A percentile compares a stretch with the other conserved stretches of the same genome.
phyloP scores from a whole-genome alignment of 2,797 vertebrate genomes.

The Jordanella pulchra region DNA sequence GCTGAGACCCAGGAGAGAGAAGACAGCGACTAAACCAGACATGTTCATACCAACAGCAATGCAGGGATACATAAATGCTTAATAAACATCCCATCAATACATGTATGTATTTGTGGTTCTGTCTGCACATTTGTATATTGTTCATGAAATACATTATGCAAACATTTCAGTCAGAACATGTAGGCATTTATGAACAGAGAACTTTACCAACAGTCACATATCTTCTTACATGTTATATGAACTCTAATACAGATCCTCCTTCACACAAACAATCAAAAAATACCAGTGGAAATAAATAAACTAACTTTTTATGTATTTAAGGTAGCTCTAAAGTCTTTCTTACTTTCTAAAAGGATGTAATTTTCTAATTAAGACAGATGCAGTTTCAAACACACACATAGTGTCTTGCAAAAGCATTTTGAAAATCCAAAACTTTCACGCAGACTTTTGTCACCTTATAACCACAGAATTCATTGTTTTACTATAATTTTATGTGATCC shows the following conservation, averaged over 20 bases:
- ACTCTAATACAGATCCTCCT: constrained; percentile 21
- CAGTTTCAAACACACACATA: constrained; percentile 31
- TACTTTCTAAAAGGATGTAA: constrained; percentile 10
- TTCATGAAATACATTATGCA: constrained; percentile 35
- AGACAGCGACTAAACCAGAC: constrained; percentile 78
- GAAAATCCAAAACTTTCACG: not conserved
- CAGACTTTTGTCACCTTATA: not conserved
- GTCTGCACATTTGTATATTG: constrained; percentile 19
- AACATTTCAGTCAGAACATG: constrained; percentile 23
- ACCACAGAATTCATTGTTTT: not conserved
- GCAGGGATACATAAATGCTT: constrained; percentile 58
- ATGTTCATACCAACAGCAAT: constrained; percentile 35
- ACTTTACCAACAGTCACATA: constrained; percentile 25
- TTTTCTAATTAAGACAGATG: constrained; percentile 52
- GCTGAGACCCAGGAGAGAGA: constrained; percentile 81
- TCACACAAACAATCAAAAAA: constrained; percentile 12
- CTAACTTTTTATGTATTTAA: constrained; percentile 5
- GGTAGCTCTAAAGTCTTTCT: constrained; percentile 10
- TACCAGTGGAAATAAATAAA: constrained; percentile 15
- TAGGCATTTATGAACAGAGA: constrained; percentile 39
- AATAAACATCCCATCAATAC: constrained; percentile 43
- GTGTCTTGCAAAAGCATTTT: not conserved
- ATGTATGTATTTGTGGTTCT: constrained; percentile 34
- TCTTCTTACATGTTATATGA: constrained; percentile 37
- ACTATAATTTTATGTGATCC: not conserved